Conservation (phyloP, 2,888 invertebrate species). For the Sinopyrophorus schimmeli region DNA sequence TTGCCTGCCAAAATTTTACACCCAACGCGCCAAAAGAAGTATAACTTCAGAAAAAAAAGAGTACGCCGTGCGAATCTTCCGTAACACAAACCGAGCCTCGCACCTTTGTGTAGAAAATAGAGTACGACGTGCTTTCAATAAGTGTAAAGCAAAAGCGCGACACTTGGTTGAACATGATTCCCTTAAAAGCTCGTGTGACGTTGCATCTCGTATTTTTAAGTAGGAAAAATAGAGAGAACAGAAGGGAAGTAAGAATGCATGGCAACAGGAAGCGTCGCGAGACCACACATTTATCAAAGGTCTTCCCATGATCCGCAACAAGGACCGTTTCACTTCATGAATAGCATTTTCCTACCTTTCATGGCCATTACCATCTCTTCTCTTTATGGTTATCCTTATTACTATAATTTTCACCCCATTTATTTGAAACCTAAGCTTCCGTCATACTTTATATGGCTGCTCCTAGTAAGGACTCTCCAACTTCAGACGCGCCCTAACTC, state of each 20-base stretch:
- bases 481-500: conserved; percentile 22
- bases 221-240: background rate
- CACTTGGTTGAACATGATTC: conserved; percentile 11
- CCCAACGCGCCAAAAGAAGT: no score
- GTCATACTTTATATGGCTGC: conserved; percentile 29
- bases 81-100: no score
- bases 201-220: conserved; percentile 16
- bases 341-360: conserved; percentile 41
- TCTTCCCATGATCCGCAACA: conserved; percentile 32
- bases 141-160: background rate
- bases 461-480: conserved; percentile 19
- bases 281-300: conserved; percentile 40
- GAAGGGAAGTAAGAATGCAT: conserved; percentile 4
- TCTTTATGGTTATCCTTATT: conserved; percentile 41
- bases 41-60: no score
- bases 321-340: conserved; percentile 38
- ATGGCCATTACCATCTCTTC: conserved; percentile 39
- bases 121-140: conserved; percentile 1
- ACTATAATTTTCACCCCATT: conserved; percentile 43
- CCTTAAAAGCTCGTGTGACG: conserved; percentile 10
- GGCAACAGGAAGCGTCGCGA: conserved; percentile 11
- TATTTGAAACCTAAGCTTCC: conserved; percentile 35
- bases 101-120: no score
- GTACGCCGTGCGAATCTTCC: no score
- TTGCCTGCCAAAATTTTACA: no score